Percentiles rank a stretch among this genome's conserved stretches.
These are phyloP conservation scores for Cheiracanthium punctorium DNA, from an alignment of 2,888 invertebrate species.

Conservation along the genomic window DNA sequence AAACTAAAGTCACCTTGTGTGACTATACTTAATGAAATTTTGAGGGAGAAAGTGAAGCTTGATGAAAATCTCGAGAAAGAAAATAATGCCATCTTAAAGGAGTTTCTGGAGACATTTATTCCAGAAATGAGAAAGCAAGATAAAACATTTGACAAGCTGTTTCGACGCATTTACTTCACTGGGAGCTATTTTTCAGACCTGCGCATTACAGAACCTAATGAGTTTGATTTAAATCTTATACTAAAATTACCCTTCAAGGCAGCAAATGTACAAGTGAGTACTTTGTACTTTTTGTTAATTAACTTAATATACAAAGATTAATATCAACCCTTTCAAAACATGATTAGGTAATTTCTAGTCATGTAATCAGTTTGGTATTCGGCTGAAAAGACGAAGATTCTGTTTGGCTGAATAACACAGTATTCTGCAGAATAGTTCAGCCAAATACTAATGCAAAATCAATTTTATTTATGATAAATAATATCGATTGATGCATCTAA, in stretches of 20 bases:
- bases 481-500: too few relatives aligned
- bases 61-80: constrained; percentile 34
- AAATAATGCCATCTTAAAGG: constrained; percentile 60
- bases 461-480: too few relatives aligned
- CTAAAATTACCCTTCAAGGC: constrained; percentile 67
- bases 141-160: constrained; percentile 60
- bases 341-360: too few relatives aligned
- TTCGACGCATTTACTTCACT: constrained; percentile 53
- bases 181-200: constrained; percentile 70
- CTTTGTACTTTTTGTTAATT: too few relatives aligned
- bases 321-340: too few relatives aligned
- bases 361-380: too few relatives aligned
- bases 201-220: constrained; percentile 66
- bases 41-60: constrained; percentile 32
- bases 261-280: constrained; percentile 38
- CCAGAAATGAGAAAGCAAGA: constrained; percentile 64
- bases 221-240: constrained; percentile 71
- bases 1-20: constrained; percentile 74
- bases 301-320: too few relatives aligned
- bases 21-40: constrained; percentile 80
- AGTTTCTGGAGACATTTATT: constrained; percentile 53
- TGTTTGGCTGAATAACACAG: too few relatives aligned
- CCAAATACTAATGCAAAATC: too few relatives aligned
- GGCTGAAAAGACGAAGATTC: too few relatives aligned
- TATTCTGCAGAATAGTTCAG: too few relatives aligned